Base-by-base conservation (phyloP, 2,113 vertebrate genomes). In the Muscicapa adusta region DNA sequence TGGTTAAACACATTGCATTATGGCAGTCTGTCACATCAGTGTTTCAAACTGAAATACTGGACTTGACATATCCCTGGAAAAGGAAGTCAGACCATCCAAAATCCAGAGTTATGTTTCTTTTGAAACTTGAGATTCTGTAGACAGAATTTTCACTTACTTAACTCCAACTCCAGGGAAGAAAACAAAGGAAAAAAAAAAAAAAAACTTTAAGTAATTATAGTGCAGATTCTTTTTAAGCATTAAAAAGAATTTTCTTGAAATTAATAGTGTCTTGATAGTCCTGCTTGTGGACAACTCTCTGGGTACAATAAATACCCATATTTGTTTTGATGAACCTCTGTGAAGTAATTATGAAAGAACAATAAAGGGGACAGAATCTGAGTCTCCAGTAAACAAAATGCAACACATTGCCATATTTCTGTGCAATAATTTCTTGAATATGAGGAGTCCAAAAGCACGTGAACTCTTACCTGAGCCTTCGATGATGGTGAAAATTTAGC, bases 21-120 rank as follows among this genome's bases (percentile, higher is more conserved):
- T 92, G 94, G 87, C 96, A 96, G 85, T 85, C 95, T 95, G 94
- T 96, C 96, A 96, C 95, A 93, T 92, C 93, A 85, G 89, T 91
- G 85, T 94, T 96, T 95, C 95, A 89, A 62, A 66, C 71, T 95
- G 94, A 91, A 94, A 93, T 92, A 89, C 93, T 31, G 62, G 83
- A 77, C 80, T 85, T 95, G 95, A 97, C 93, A 96, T 29, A 88
- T 96, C 47, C 67, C 85, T 93, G 63, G 42, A 94, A 91, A 93
- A 76, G 62, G 63, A 96, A 89, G 67, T 89, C 47, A 80, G 58
- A 85, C 16, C 1, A 45, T 76, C 67, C 63, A 82, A 91, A 94
- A 94, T 85, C 61, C 57, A 74, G 50, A 94, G 66, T 90, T 89
- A 76, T 77, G 23, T 50, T 91, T 80, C 93, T 91, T 94, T 95